Conservation (phyloP, 1,140 invertebrate genomes). For the Papilio helenus region DNA sequence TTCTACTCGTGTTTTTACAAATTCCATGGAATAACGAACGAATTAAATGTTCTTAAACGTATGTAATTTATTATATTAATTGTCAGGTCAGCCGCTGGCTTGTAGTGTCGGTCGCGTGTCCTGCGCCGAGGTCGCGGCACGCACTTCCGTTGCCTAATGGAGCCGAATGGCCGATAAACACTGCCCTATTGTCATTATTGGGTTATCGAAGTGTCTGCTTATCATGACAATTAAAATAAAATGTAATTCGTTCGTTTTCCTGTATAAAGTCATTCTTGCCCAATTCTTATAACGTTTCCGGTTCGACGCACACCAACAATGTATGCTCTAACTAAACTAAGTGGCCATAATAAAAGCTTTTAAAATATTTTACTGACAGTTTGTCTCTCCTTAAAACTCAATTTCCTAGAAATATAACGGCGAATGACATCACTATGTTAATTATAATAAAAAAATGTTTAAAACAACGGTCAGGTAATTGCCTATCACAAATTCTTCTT, state of each 20-base stretch:
- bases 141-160: conserved; percentile 12
- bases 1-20: too few species aligned
- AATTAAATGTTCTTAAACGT: too few species aligned
- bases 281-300: neutral
- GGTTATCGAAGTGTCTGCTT: neutral
- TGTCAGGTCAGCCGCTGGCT: neutral
- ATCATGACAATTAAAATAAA: neutral
- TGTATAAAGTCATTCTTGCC: neutral
- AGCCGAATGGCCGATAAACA: neutral
- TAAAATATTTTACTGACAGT: neutral
- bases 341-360: neutral
- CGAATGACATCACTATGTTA: too few species aligned
- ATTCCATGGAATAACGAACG: too few species aligned
- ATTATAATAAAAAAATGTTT: too few species aligned
- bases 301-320: neutral
- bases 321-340: neutral
- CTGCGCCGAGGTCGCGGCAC: neutral
- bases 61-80: too few species aligned
- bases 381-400: too few species aligned
- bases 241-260: neutral
- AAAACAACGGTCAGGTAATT: too few species aligned
- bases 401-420: too few species aligned
- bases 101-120: neutral
- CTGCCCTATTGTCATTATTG: conserved; percentile 12
- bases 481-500: too few species aligned